Evolutionary conservation across 2,113 vertebrate species (phyloP).

Genomic region (Lutjanus erythropterus): DNA sequence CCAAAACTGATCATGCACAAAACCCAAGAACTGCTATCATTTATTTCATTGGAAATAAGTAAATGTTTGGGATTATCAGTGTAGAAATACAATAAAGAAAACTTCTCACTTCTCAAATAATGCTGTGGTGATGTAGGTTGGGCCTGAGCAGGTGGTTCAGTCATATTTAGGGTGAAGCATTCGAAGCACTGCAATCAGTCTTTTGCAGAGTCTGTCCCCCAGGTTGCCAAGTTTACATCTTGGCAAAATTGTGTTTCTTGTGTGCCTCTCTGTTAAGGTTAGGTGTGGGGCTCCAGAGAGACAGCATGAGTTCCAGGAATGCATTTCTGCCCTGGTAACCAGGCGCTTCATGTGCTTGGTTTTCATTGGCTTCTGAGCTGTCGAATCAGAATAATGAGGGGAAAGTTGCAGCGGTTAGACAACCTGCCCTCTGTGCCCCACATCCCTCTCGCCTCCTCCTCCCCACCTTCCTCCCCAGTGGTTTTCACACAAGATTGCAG

Average conservation of each 20-base stretch:
- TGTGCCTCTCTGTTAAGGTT: conserved; percentile 15
- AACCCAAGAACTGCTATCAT: too few species aligned
- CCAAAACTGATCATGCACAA: too few species aligned
- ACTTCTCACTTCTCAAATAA: neutral
- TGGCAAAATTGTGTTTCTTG: conserved; percentile 3
- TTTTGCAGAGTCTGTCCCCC: conserved; percentile 5
- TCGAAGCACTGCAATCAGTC: conserved; percentile 11
- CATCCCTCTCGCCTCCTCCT: conserved; percentile 14
- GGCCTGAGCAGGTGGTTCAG: neutral
- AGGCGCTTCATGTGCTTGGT: conserved; percentile 54
- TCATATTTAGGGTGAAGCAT: neutral
- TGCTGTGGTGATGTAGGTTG: neutral
- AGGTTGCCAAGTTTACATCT: neutral
- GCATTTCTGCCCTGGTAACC: conserved; percentile 77
- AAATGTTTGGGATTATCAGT: neutral
- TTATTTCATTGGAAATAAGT: too few species aligned
- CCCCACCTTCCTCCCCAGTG: conserved; percentile 50
- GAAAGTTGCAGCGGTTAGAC: conserved; percentile 68
- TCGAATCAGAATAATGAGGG: conserved; percentile 74
- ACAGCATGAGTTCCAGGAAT: conserved; percentile 34
- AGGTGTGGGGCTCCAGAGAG: conserved; percentile 11
- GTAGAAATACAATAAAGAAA: too few species aligned
- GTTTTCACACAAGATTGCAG: conserved; percentile 53
- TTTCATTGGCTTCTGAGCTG: conserved; percentile 75
- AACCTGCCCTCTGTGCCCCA: conserved; percentile 44